Conservation (phyloP, 2,113 vertebrate genomes). For the Uropsilus gracilis region DNA sequence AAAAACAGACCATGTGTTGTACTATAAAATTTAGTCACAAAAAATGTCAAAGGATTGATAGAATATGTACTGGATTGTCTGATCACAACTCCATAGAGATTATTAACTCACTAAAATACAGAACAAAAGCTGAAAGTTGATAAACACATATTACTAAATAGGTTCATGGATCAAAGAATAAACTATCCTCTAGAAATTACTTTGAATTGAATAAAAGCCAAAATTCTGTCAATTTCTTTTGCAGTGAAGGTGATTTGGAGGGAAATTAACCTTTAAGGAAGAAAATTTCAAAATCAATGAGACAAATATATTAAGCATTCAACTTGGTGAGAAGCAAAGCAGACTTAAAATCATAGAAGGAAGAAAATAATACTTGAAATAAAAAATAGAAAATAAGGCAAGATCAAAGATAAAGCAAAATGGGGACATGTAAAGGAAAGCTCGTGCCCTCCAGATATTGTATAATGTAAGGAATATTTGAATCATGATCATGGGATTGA, state of each 20-base stretch:
- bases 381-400: neutral
- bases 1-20: neutral
- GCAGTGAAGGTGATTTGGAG: neutral
- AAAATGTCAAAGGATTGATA: neutral
- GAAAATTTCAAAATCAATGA: neutral
- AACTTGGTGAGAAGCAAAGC: neutral
- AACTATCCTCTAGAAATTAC: slow-evolving; percentile 24
- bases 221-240: neutral
- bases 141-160: neutral
- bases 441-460: neutral
- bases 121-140: neutral
- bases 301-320: neutral
- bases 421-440: neutral
- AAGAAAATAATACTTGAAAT: neutral
- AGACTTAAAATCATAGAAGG: neutral
- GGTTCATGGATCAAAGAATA: neutral
- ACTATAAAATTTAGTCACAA: neutral
- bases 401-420: neutral
- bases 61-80: neutral
- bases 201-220: neutral
- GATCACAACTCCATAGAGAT: neutral
- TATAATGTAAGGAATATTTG: neutral
- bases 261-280: neutral
- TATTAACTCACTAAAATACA: neutral
- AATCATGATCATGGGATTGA: neutral